Base-by-base conservation (phyloP, 2,888 invertebrate species). In the Ernsta delagoae region DNA sequence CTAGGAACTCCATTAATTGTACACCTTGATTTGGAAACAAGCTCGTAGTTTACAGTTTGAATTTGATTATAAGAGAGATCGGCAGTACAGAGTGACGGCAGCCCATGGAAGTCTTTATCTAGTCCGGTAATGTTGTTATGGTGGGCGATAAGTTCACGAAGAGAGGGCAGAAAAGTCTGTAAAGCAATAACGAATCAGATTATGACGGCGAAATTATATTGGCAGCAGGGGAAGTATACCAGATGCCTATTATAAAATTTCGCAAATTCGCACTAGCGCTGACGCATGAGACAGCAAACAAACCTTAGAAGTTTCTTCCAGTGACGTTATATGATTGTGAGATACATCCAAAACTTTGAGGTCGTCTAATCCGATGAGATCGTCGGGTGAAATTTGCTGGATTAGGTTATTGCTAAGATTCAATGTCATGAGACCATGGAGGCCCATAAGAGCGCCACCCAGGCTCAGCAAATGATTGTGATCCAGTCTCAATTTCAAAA, bases 291-390 rank as follows among this genome's bases (percentile, higher is more conserved):
- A n/a, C 11, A 5, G 5, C 9, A 24, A 74, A 77, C 79, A 76
- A 90, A 97, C 97, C 95, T 96, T 97, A 77, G 97, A 96, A 68
- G 97, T 96, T 91, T 97, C 97, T 83, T 97, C 96, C 69, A 98
- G 90, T 2, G 97, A 96, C 56, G 95, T 95, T 48, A 98, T 90
- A 73, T 95, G 95, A 84, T 98, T 98, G 80, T 96, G 94, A 0
- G 97, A 97, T 57, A 98, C 92, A 81, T 97, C 97, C 53, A 98
- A 93, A 65, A 96, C 90, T 79, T 95, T 95, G 53, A 98, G 89
- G 72, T 95, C 95, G 77, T 96, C 96, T 76, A 98, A 89, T 34
- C 97, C 97, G 68, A 96, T 96, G 60, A 98, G 94, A 82, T 97
- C 97, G 65, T 96, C 96, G 0, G 96, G 96, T 0, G 31, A 31